These are phyloP conservation scores for Macrosoma leucophasiata DNA, from an alignment of 2,888 invertebrate genomes.

Conservation along the genomic window DNA sequence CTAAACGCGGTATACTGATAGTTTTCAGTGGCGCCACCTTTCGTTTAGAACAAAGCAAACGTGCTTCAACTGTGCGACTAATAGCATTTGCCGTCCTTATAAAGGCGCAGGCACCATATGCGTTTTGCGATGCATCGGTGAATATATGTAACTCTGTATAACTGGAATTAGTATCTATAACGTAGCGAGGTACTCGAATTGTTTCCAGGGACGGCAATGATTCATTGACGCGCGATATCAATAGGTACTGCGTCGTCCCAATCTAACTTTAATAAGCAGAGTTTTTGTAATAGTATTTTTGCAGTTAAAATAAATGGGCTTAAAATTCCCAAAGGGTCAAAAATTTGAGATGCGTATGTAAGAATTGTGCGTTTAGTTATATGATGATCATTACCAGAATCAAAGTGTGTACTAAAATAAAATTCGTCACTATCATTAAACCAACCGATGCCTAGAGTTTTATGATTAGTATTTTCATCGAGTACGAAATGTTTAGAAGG, in stretches of 20 bases:
- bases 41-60: constrained; percentile 23
- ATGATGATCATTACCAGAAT: constrained; percentile 1
- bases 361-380: constrained; percentile 16
- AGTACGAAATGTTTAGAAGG: constrained; percentile 4
- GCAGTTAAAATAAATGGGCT: constrained; percentile 9
- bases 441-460: constrained; percentile 19
- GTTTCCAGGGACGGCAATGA: constrained; percentile 1
- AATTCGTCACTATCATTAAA: constrained; percentile 12
- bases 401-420: constrained; percentile 12
- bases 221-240: constrained; percentile 7
- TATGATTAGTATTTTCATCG: constrained; percentile 11
- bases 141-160: constrained; percentile 15
- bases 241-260: constrained; percentile 16
- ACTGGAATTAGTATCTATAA: constrained; percentile 6
- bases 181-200: constrained; percentile 10
- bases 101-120: constrained; percentile 15
- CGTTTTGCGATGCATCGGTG: constrained; percentile 14
- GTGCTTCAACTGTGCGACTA: neutral
- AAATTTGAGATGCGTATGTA: constrained; percentile 12
- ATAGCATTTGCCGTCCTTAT: constrained; percentile 8
- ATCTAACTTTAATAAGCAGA: constrained; percentile 16
- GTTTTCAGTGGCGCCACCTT: constrained; percentile 24
- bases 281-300: constrained; percentile 18
- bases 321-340: constrained; percentile 13
- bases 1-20: constrained; percentile 21